phyloP scores from a whole-genome alignment of 2,888 invertebrate species.

The Steinernema carpocapsae region DNA sequence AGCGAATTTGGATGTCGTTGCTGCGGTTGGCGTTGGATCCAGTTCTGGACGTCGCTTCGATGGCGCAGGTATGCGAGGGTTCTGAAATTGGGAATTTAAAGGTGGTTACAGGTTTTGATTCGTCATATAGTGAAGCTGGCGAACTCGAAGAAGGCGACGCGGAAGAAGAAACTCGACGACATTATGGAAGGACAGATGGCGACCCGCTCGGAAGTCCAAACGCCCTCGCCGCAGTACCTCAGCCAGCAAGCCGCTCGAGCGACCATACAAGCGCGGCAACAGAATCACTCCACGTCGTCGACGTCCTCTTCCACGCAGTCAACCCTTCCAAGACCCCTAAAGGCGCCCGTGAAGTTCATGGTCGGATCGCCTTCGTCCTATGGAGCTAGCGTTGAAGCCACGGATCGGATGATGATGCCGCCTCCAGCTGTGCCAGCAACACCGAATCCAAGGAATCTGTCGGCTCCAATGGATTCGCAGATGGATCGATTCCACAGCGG shows the following conservation, averaged over 20 bases:
- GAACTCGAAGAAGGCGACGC: not conserved
- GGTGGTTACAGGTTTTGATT: not conserved
- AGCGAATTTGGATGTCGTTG: constrained; percentile 86
- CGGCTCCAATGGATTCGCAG: not conserved
- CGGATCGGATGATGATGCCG: constrained; percentile 8
- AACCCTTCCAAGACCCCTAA: constrained; percentile 18
- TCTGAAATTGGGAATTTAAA: not conserved
- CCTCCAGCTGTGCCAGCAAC: not conserved
- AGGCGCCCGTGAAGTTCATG: constrained; percentile 37
- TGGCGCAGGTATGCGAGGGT: constrained; percentile 41
- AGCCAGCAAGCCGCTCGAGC: not conserved
- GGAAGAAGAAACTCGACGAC: constrained; percentile 8
- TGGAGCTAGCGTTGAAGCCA: not conserved
- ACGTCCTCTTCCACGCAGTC: not conserved
- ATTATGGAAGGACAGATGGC: constrained; percentile 4
- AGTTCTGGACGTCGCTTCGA: constrained; percentile 79
- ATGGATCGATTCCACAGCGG: constrained; percentile 14
- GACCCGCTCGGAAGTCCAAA: not conserved
- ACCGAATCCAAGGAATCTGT: constrained; percentile 24
- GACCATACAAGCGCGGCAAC: not conserved
- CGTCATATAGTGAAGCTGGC: constrained; percentile 6
- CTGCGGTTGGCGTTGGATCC: constrained; percentile 84
- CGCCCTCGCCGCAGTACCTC: constrained; percentile 21
- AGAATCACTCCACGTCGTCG: too few relatives aligned
- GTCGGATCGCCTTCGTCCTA: constrained; percentile 36